Evolutionary conservation across 2,113 vertebrate species (phyloP).

Genomic region (Heterotilapia buettikoferi): DNA sequence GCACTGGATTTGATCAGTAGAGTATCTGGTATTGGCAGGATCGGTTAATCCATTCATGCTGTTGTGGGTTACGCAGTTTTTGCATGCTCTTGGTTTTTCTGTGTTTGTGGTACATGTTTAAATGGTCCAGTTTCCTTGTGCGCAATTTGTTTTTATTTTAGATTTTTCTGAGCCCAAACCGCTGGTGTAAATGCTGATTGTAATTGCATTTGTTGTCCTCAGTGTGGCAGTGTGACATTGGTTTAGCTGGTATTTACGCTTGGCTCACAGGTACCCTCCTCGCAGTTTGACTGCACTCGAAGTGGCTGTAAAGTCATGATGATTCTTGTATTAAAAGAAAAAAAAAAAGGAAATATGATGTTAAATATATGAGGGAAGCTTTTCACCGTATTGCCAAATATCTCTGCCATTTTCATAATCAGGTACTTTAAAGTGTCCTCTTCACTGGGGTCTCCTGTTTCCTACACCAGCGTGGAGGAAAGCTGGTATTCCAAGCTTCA

Average conservation of each 20-base stretch:
- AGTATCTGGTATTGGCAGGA: background rate
- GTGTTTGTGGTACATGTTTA: background rate
- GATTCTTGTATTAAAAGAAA: background rate
- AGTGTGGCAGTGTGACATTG: constrained; percentile 34
- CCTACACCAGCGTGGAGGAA: background rate
- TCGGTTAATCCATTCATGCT: background rate
- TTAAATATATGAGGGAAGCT: background rate
- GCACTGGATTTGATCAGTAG: background rate
- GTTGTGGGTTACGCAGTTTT: background rate
- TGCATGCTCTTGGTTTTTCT: background rate
- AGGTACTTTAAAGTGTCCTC: background rate
- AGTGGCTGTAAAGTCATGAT: background rate
- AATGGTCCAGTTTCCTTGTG: background rate
- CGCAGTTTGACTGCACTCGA: background rate
- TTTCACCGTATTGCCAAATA: background rate
- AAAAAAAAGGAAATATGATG: background rate
- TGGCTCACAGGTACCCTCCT: background rate
- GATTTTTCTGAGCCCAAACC: background rate
- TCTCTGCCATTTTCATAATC: background rate
- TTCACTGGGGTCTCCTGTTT: background rate
- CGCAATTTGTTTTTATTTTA: background rate
- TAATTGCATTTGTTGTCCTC: constrained; percentile 18
- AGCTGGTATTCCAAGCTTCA: background rate
- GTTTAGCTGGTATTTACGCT: background rate
- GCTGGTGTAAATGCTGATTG: background rate